Conservation (phyloP, 2,797 vertebrate species). For the Melanotaenia nigrans region DNA sequence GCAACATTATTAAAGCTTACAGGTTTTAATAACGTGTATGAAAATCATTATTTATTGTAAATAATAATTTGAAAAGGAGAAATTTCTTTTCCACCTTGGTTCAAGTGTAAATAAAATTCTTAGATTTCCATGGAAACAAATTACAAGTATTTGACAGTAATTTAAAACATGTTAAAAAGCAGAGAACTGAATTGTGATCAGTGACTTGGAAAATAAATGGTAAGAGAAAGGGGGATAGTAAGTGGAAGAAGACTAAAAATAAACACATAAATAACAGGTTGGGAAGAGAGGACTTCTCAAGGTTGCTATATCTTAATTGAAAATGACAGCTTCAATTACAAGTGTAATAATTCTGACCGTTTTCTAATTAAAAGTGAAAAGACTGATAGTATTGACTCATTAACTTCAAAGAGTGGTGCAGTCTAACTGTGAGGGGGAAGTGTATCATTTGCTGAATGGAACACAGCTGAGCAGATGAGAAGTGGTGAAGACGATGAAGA, state of each 20-base stretch:
- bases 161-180: too few relatives aligned
- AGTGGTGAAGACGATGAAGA: conserved; percentile 44
- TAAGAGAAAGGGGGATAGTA: neutral
- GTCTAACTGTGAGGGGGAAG: conserved; percentile 60
- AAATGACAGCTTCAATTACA: conserved; percentile 89
- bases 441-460: conserved; percentile 59
- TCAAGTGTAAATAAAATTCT: too few relatives aligned
- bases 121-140: too few relatives aligned
- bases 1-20: too few relatives aligned
- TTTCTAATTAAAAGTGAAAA: conserved; percentile 86
- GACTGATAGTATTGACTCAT: conserved; percentile 86
- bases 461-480: conserved; percentile 41
- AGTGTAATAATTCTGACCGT: conserved; percentile 85
- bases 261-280: conserved; percentile 67
- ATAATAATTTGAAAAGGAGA: too few relatives aligned
- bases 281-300: conserved; percentile 70
- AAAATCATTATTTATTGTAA: too few relatives aligned
- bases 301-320: conserved; percentile 86
- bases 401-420: conserved; percentile 83
- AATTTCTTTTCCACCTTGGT: too few relatives aligned
- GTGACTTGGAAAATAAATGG: neutral
- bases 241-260: conserved; percentile 43
- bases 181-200: neutral
- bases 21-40: too few relatives aligned
- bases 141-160: too few relatives aligned